Evolutionary conservation across 2,888 invertebrate species (phyloP).

Genomic region (Tinea semifulvella): DNA sequence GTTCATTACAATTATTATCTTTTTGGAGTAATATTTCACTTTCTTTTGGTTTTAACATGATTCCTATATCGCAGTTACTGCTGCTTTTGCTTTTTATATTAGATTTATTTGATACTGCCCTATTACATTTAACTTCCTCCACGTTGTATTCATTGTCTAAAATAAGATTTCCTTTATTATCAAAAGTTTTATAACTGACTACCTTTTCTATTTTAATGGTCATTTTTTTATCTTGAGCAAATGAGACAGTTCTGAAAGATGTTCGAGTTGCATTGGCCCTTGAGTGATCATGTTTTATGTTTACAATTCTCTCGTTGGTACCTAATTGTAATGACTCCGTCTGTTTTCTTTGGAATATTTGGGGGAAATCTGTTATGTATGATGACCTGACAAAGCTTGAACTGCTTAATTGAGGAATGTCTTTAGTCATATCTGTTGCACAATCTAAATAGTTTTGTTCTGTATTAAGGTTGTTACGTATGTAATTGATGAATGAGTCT

Average conservation of each 20-base stretch:
- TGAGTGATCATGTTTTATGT: background rate
- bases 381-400: slow-evolving; percentile 37
- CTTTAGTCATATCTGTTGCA: slow-evolving; percentile 17
- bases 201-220: slow-evolving; percentile 6
- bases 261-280: background rate
- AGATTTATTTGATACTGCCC: background rate
- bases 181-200: slow-evolving; percentile 3
- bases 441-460: slow-evolving; percentile 4
- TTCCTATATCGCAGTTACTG: background rate
- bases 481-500: background rate
- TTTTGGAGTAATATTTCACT: background rate
- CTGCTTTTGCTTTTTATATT: background rate
- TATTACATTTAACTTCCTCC: background rate
- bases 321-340: background rate
- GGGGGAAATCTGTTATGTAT: slow-evolving; percentile 48
- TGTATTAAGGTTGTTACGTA: slow-evolving; percentile 2
- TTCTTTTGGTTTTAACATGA: background rate
- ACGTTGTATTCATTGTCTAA: background rate
- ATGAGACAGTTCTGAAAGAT: slow-evolving; percentile 3
- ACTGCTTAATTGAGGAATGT: slow-evolving; percentile 34
- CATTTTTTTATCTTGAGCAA: slow-evolving; percentile 2
- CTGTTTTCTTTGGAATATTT: slow-evolving; percentile 43
- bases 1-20: no score
- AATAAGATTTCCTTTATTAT: background rate
- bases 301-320: background rate